Base-by-base conservation (phyloP, 2,888 invertebrate species). In the Sarcophaga caerulescens region DNA sequence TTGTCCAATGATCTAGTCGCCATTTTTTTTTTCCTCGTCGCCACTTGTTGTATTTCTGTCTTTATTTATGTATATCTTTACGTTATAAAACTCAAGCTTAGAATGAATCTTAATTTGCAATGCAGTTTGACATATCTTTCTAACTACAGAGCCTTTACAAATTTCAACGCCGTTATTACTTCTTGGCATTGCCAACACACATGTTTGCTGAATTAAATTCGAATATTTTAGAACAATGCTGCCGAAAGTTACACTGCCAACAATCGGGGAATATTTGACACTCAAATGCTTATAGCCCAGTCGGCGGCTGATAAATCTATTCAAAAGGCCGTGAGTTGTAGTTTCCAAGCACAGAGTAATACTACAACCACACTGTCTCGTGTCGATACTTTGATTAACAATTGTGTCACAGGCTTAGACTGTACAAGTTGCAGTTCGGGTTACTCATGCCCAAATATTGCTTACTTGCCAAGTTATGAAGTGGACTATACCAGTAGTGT, bases 241-340 rank as follows among this genome's bases (percentile, higher is more conserved):
- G 60, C 81, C 2, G 60, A 85, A 14, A 14, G 10, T 4, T 62
- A 57, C 60, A 81, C 73, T 0, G 62, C 10, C 3, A n/a, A 5
- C 4, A 47, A 57, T 60, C 23, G 25, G 52, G 78, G 60, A 12
- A 44, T 14, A 0, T 87, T 87, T 69, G 8, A 35, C 8, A 23
- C 25, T 2, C 69, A 85, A 76, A 78, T 87, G 69, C 35, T 73
- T 23, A 12, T 11, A 1, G 52, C 81, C 10, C 60, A 47, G 0
- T 74, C 75, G 35, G 6, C 74, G 3, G 63, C 12, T 6, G 59
- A 81, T n/a, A 21, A 35, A 8, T 23, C 45, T 21, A 47, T 84
- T 11, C 75, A 70, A 23, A 25, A 45, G 5, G 82, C 86, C 2
- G 62, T 84, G 4, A 80, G 78, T 25, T 87, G 87, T 60, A 85